A percentile compares a stretch with the other conserved stretches of the same genome.
Evolutionary conservation across 2,888 invertebrate genomes (phyloP).

Genomic region (Mantis religiosa): DNA sequence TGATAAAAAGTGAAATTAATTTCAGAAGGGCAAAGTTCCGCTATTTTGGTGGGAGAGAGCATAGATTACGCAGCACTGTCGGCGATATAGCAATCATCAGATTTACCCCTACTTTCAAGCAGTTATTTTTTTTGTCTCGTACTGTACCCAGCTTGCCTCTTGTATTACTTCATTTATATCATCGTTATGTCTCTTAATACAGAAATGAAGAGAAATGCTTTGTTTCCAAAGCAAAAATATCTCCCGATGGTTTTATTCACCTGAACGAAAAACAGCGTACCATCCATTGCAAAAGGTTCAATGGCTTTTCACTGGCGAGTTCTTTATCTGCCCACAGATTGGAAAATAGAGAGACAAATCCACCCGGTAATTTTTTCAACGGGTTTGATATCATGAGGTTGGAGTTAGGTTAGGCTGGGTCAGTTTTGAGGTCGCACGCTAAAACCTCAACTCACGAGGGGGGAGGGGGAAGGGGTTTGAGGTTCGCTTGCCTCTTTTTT

Average conservation of each 20-base stretch:
- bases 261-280: not conserved
- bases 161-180: not conserved
- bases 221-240: not conserved
- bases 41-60: too few species aligned
- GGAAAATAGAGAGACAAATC: conserved; percentile 24
- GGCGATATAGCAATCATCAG: too few species aligned
- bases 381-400: conserved; percentile 26
- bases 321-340: conserved; percentile 13
- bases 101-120: too few species aligned
- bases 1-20: too few species aligned
- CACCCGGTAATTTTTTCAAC: conserved; percentile 9
- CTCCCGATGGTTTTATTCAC: not conserved
- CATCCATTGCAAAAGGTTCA: not conserved
- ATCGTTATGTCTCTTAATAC: not conserved
- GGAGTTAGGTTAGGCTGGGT: conserved; percentile 26
- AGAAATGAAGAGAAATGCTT: not conserved
- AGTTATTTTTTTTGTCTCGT: too few species aligned
- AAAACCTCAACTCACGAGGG: conserved; percentile 32
- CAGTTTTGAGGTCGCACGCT: conserved; percentile 34
- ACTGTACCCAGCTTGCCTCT: too few species aligned
- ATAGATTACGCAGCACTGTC: too few species aligned
- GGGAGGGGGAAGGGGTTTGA: conserved; percentile 22
- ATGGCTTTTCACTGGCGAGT: conserved; percentile 1
- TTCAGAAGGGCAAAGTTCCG: too few species aligned
- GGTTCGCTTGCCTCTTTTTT: conserved; percentile 39